phyloP scores from a whole-genome alignment of 2,113 vertebrate species.

The Mustelus asterias region DNA sequence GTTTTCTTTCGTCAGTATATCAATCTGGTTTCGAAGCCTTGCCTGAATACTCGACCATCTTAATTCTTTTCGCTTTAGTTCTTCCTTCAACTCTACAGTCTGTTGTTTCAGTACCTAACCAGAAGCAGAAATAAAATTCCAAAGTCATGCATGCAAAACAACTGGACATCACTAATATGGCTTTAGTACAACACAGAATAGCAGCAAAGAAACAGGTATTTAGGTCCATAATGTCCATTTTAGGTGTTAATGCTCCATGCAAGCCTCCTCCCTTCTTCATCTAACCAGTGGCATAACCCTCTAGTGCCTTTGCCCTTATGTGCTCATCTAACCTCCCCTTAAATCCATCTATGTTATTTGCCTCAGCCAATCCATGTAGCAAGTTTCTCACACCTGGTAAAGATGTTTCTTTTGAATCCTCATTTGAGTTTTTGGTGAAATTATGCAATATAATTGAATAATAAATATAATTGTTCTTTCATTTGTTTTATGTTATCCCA shows the following conservation, averaged over 20 bases:
- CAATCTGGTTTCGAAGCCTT: constrained; percentile 77
- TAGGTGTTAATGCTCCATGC: neutral
- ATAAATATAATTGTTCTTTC: neutral
- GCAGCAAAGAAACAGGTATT: neutral
- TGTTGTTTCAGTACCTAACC: constrained; percentile 72
- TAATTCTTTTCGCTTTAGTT: constrained; percentile 73
- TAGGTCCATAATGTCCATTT: neutral
- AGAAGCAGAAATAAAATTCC: constrained; percentile 20
- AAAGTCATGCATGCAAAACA: neutral
- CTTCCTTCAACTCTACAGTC: constrained; percentile 76
- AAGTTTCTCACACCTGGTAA: neutral
- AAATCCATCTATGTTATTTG: neutral
- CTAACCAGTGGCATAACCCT: neutral
- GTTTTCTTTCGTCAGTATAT: constrained; percentile 73
- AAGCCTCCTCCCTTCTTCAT: neutral
- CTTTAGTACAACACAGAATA: neutral
- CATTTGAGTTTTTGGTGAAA: neutral
- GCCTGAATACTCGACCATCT: constrained; percentile 77
- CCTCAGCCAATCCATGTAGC: neutral
- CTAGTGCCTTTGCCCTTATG: neutral
- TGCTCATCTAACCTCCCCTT: neutral
- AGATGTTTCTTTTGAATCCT: neutral
- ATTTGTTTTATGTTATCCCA: neutral
- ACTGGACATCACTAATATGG: neutral
- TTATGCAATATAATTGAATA: neutral